phyloP scores from a whole-genome alignment of 2,113 vertebrate genomes.

The Xenopus tropicalis region UCB_Xtro_10.0 CM004450.2:4816501-4817000 shows the following conservation, averaged over 20 bases:
- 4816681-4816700: no score
- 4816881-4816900: no score
- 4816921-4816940: no score
- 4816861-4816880: not conserved
- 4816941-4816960: not conserved
- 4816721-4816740: no score
- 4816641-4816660: no score
- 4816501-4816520: not conserved
- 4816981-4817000: not conserved
- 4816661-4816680: not conserved
- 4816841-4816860: no score
- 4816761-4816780: not conserved
- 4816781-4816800: not conserved
- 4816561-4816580: no score
- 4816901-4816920: not conserved
- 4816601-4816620: no score
- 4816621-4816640: not conserved
- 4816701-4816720: not conserved
- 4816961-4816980: no score
- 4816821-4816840: not conserved
- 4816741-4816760: not conserved
- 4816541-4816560: not conserved
- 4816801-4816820: no score
- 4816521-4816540: no score
- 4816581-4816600: not conserved